Conservation (phyloP, 2,113 vertebrate species). For the Cromileptes altivelis region DNA sequence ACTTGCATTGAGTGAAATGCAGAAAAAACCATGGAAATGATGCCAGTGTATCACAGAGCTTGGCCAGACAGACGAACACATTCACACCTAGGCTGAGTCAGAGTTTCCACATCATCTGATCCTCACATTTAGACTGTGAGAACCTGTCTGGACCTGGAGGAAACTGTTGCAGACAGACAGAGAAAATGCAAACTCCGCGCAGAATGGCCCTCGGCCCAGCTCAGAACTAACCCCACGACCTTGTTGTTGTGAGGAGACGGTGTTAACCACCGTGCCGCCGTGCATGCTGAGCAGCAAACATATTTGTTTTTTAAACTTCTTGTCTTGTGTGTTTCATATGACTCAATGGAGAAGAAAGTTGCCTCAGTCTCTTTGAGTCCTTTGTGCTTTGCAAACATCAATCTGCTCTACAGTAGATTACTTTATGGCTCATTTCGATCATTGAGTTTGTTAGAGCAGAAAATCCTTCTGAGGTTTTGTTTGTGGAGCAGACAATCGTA, state of each 20-base stretch:
- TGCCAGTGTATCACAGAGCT: conserved; percentile 5
- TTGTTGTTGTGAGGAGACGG: conserved; percentile 1
- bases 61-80: background rate
- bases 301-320: background rate
- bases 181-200: background rate
- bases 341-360: conserved; percentile 20
- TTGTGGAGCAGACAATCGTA: background rate
- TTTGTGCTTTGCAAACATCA: conserved; percentile 25
- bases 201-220: background rate
- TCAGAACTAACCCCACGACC: background rate
- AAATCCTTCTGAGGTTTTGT: conserved; percentile 25
- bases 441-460: conserved; percentile 27
- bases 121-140: background rate
- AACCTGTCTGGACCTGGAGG: background rate
- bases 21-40: background rate
- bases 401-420: conserved; percentile 7
- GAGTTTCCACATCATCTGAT: background rate
- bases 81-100: conserved; percentile 9
- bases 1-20: background rate
- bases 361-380: background rate
- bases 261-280: background rate
- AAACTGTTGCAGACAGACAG: background rate
- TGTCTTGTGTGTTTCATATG: background rate
- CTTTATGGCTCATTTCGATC: conserved; percentile 42
- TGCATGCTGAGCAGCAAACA: background rate